Percentiles rank a stretch among this genome's conserved stretches.
phyloP scores from a whole-genome alignment of 2,797 vertebrate genomes.

The Sphaeramia orbicularis region DNA sequence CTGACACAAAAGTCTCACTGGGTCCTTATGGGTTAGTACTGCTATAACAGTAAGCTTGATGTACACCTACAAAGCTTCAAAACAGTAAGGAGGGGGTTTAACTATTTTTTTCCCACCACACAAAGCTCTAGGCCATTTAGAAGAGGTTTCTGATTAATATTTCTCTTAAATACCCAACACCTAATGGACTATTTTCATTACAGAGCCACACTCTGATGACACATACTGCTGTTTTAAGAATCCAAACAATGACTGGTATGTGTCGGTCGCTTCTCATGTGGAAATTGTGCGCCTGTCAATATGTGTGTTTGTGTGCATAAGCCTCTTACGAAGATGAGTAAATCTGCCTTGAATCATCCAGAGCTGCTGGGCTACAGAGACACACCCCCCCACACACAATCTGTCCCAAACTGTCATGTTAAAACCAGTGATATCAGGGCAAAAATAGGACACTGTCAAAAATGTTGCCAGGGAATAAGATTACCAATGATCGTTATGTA shows the following conservation, averaged over 20 bases:
- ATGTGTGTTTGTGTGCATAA: constrained; percentile 55
- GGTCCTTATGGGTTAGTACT: too few relatives aligned
- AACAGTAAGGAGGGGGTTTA: too few relatives aligned
- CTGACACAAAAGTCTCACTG: too few relatives aligned
- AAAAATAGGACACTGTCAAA: constrained; percentile 55
- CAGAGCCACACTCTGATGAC: background rate
- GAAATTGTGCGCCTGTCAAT: constrained; percentile 12
- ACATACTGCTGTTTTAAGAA: background rate
- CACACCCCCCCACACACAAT: constrained; percentile 50
- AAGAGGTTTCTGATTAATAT: too few relatives aligned
- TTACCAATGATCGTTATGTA: constrained; percentile 58
- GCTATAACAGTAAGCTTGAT: too few relatives aligned
- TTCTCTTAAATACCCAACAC: background rate
- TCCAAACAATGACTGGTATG: background rate
- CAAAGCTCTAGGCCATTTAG: too few relatives aligned
- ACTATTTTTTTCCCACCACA: too few relatives aligned
- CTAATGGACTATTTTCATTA: background rate
- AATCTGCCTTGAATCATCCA: constrained; percentile 79
- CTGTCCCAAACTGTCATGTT: constrained; percentile 54
- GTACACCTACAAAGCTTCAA: too few relatives aligned
- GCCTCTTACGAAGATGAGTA: constrained; percentile 73
- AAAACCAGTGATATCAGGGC: constrained; percentile 40
- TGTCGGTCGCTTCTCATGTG: background rate
- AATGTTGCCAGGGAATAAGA: constrained; percentile 37
- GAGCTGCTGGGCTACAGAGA: constrained; percentile 66